These are phyloP conservation scores for Candoia aspera DNA, from an alignment of 2,113 vertebrate species.

Conservation along the genomic window DNA sequence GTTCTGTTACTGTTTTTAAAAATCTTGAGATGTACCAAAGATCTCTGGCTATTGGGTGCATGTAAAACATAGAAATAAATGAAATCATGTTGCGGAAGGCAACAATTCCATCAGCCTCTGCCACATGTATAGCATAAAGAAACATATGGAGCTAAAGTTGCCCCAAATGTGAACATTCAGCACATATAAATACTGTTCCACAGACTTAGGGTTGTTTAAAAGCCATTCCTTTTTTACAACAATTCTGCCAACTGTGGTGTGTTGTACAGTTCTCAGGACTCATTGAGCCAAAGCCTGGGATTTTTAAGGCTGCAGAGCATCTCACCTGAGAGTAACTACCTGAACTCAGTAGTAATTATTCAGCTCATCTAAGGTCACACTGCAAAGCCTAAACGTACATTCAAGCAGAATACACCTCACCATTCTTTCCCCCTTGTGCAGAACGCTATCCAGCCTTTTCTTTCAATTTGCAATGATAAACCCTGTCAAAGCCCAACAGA, in stretches of 20 bases:
- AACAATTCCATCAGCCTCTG: background rate
- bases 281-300: background rate
- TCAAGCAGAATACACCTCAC: background rate
- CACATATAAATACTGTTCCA: too few relatives aligned
- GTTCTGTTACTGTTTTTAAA: background rate
- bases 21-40: background rate
- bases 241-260: too few relatives aligned
- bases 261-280: background rate
- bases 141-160: background rate
- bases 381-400: too few relatives aligned
- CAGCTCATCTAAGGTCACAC: too few relatives aligned
- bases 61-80: background rate
- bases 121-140: background rate
- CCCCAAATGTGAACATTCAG: background rate
- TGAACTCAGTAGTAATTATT: too few relatives aligned
- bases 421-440: background rate
- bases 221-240: too few relatives aligned
- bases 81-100: background rate
- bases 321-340: too few relatives aligned
- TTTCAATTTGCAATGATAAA: background rate
- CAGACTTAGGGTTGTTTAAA: too few relatives aligned
- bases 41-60: background rate
- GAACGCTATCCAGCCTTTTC: background rate
- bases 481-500: background rate
- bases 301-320: background rate